Conservation (phyloP, 2,113 vertebrate species). For the Falcunculus frontatus region DNA sequence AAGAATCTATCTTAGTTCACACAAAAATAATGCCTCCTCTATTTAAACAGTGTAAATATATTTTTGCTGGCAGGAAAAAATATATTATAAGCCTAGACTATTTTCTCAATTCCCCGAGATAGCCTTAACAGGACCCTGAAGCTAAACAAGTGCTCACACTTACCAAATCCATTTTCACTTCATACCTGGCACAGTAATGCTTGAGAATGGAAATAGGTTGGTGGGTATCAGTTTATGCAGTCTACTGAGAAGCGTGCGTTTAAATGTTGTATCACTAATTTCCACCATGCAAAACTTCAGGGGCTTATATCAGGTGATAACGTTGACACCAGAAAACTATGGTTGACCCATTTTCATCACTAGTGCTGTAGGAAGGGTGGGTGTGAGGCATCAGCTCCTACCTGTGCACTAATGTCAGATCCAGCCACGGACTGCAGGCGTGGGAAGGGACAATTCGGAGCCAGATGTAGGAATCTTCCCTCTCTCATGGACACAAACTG, state of each 20-base stretch:
- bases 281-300: not conserved
- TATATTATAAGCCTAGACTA: not conserved
- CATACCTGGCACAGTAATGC: not conserved
- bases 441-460: not conserved
- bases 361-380: no score
- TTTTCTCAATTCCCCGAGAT: not conserved
- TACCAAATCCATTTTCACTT: not conserved
- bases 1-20: not conserved
- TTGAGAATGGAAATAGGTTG: not conserved
- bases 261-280: not conserved
- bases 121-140: not conserved
- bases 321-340: fast-evolving
- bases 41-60: not conserved
- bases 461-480: not conserved
- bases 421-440: not conserved
- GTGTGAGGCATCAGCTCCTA: not conserved
- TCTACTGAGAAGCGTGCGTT: not conserved
- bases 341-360: not conserved
- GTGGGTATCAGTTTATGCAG: not conserved
- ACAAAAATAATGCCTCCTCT: not conserved
- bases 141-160: not conserved
- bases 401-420: fast-evolving
- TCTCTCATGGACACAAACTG: not conserved
- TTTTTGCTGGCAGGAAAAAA: not conserved
- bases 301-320: not conserved